A percentile compares a stretch with the other conserved stretches of the same genome.
Evolutionary conservation across 2,888 invertebrate genomes (phyloP).

Genomic region (Unio pictorum): DNA sequence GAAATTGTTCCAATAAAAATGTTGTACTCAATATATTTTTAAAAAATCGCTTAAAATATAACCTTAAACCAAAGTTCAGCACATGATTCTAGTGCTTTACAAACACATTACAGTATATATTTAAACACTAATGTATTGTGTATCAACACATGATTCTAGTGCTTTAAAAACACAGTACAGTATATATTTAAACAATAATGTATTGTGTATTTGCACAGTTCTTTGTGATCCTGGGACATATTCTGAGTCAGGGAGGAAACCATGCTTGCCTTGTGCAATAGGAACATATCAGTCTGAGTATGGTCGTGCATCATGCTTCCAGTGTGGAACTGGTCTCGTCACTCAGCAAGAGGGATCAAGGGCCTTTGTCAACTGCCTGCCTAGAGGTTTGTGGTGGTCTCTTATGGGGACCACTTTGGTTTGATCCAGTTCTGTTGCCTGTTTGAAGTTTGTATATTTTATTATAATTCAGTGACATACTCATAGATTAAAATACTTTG

Average conservation of each 20-base stretch:
- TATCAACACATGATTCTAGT: not conserved
- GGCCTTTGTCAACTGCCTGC: conserved; percentile 64
- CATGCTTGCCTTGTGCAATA: conserved; percentile 68
- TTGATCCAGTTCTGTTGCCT: too few relatives aligned
- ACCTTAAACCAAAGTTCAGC: too few relatives aligned
- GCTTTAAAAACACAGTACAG: too few relatives aligned
- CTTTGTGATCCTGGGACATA: conserved; percentile 69
- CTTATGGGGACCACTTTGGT: too few relatives aligned
- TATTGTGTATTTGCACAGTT: conserved; percentile 49
- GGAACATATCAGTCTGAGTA: conserved; percentile 70
- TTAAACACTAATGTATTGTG: not conserved
- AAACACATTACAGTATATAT: too few relatives aligned
- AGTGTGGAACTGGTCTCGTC: conserved; percentile 60
- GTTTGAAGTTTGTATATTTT: too few relatives aligned
- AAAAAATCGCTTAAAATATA: too few relatives aligned
- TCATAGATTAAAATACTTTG: too few relatives aligned
- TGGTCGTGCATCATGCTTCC: conserved; percentile 66
- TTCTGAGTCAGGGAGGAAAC: conserved; percentile 68
- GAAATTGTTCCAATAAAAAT: too few relatives aligned
- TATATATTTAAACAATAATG: not conserved
- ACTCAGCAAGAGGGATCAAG: conserved; percentile 53
- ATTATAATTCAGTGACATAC: too few relatives aligned
- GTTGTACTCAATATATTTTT: too few relatives aligned
- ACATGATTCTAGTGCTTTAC: too few relatives aligned
- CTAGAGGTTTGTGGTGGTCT: conserved; percentile 49